Evolutionary conservation across 1,140 invertebrate genomes (phyloP).

Genomic region (Ganaspis sp.): DNA sequence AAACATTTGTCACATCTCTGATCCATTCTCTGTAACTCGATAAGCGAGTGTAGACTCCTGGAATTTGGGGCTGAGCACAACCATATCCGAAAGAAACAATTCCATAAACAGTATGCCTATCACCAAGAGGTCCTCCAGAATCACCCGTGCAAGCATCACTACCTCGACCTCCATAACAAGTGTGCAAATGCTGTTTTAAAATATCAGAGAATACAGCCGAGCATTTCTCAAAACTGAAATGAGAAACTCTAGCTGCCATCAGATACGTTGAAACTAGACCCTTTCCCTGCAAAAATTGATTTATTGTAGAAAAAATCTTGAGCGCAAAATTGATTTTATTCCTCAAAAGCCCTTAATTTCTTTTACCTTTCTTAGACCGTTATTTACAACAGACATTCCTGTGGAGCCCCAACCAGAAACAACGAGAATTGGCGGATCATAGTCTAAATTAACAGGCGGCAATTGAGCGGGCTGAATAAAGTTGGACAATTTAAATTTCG

Average conservation of each 20-base stretch:
- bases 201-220: conserved; percentile 36
- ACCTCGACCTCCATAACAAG: conserved; percentile 53
- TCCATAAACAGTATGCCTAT: conserved; percentile 51
- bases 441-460: not conserved
- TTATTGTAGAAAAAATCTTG: too few species aligned
- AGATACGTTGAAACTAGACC: not conserved
- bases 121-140: conserved; percentile 58
- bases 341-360: not conserved
- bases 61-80: conserved; percentile 35
- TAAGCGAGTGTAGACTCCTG: not conserved
- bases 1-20: conserved; percentile 7
- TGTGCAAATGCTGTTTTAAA: conserved; percentile 45
- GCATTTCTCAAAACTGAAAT: conserved; percentile 44
- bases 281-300: conserved; percentile 23
- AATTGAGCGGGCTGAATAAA: not conserved
- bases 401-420: not conserved
- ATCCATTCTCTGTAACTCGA: not conserved
- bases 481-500: not conserved
- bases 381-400: not conserved
- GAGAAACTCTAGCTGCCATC: conserved; percentile 38
- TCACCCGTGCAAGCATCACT: conserved; percentile 59
- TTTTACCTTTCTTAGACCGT: not conserved
- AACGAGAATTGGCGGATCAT: not conserved
- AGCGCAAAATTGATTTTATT: too few species aligned
- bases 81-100: conserved; percentile 58